These are phyloP conservation scores for Pomacea maculata DNA, from an alignment of 1,140 invertebrate species.

Conservation along the genomic window DNA sequence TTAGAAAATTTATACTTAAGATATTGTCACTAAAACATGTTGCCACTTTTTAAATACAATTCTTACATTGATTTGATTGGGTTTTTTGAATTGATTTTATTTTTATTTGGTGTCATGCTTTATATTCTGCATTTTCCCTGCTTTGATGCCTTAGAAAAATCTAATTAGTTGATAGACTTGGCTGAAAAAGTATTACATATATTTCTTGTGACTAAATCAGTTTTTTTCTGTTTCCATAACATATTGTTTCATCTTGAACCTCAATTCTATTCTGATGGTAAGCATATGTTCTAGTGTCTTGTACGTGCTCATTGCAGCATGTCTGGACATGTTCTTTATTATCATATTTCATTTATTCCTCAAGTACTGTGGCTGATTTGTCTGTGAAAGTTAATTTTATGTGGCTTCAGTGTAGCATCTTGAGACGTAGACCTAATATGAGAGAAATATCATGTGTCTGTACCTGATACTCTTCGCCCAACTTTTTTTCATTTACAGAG, in stretches of 20 bases:
- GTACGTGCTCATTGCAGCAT: neutral
- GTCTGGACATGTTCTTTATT: too few relatives aligned
- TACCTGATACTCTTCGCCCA: neutral
- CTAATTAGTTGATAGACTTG: neutral
- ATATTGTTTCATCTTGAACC: too few relatives aligned
- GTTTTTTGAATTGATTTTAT: neutral
- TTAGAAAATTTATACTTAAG: neutral
- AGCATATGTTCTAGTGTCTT: neutral
- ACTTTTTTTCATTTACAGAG: neutral
- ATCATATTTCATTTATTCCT: too few relatives aligned
- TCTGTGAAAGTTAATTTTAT: neutral
- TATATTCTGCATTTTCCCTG: too few relatives aligned
- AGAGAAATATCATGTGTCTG: neutral
- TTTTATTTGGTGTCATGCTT: neutral
- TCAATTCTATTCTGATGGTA: neutral
- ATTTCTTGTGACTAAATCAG: neutral
- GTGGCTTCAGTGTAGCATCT: neutral
- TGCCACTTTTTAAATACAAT: slow-evolving; percentile 6
- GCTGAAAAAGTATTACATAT: neutral
- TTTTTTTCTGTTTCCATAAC: neutral
- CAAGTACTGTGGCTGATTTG: too few relatives aligned
- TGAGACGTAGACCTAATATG: neutral
- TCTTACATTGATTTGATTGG: neutral
- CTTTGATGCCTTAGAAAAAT: too few relatives aligned
- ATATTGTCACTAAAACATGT: neutral